Evolutionary conservation across 2,797 vertebrate genomes (phyloP).

Genomic region (Chaenodraco wilsoni): DNA sequence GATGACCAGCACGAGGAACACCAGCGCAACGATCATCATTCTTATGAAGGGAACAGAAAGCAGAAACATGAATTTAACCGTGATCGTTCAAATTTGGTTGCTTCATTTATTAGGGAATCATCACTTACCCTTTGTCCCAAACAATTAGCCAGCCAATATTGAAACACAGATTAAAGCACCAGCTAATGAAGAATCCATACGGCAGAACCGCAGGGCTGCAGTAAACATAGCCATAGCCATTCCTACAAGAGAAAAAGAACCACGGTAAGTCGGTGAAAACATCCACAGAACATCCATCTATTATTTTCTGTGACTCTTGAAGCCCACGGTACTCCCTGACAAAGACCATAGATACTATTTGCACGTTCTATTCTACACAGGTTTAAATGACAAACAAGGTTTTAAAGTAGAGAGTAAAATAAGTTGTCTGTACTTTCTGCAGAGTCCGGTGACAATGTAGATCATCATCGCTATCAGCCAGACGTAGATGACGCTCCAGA

Average conservation of each 20-base stretch:
- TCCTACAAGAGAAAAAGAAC: slow-evolving; percentile 59
- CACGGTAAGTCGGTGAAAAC: neutral
- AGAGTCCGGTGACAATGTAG: slow-evolving; percentile 73
- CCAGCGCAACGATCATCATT: slow-evolving; percentile 81
- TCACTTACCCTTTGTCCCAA: slow-evolving; percentile 77
- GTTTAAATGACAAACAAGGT: neutral
- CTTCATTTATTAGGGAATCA: neutral
- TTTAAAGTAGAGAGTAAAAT: slow-evolving; percentile 5
- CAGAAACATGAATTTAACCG: neutral
- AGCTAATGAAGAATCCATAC: slow-evolving; percentile 80
- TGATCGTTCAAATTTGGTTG: neutral
- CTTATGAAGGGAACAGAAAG: slow-evolving; percentile 64
- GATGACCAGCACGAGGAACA: slow-evolving; percentile 83
- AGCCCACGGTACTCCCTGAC: neutral
- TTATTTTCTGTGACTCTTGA: neutral
- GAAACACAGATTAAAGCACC: slow-evolving; percentile 77
- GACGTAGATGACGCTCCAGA: slow-evolving; percentile 80
- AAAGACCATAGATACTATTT: neutral
- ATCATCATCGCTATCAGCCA: slow-evolving; percentile 71
- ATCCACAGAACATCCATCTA: neutral
- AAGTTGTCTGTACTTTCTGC: slow-evolving; percentile 64
- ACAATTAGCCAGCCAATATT: slow-evolving; percentile 78
- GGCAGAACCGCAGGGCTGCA: slow-evolving; percentile 78
- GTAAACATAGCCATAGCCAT: slow-evolving; percentile 78
- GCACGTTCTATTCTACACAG: neutral